Evolutionary conservation across 2,113 vertebrate genomes (phyloP).

Genomic region (Lepus americanus): DNA sequence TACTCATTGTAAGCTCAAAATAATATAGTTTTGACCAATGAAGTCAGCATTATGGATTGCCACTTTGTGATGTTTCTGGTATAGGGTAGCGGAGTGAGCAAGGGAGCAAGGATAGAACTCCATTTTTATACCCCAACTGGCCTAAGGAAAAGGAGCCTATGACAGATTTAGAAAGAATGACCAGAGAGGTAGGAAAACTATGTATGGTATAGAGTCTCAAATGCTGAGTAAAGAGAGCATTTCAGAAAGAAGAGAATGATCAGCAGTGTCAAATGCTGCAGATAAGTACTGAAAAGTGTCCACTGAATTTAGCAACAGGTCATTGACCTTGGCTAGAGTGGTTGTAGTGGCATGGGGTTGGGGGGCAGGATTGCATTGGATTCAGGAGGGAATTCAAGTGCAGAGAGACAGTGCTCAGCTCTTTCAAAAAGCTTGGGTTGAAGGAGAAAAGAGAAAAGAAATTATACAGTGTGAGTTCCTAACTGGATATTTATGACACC

Average conservation of each 20-base stretch:
- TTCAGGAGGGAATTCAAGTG: constrained; percentile 22
- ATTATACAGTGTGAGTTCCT: not conserved
- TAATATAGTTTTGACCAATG: not conserved
- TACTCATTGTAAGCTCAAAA: not conserved
- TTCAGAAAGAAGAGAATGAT: too few relatives aligned
- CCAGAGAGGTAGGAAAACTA: not conserved
- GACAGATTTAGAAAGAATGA: constrained; percentile 29
- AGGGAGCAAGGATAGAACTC: not conserved
- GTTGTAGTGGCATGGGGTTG: not conserved
- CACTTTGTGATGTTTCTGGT: constrained; percentile 5
- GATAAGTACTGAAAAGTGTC: too few relatives aligned
- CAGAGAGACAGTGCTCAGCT: not conserved
- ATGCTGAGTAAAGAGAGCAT: constrained; percentile 34
- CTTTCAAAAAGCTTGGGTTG: constrained; percentile 1
- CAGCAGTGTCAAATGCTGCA: too few relatives aligned
- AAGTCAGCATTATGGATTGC: not conserved
- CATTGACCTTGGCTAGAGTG: constrained; percentile 9
- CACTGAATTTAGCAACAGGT: not conserved
- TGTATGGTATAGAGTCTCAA: not conserved
- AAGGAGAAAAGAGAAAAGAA: not conserved
- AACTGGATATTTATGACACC: not conserved
- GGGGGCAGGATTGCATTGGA: not conserved
- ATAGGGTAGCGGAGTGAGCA: not conserved
- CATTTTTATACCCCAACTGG: not conserved
- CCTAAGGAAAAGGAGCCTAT: not conserved